Conservation (phyloP, 2,113 vertebrate species). For the Colossoma macropomum region DNA sequence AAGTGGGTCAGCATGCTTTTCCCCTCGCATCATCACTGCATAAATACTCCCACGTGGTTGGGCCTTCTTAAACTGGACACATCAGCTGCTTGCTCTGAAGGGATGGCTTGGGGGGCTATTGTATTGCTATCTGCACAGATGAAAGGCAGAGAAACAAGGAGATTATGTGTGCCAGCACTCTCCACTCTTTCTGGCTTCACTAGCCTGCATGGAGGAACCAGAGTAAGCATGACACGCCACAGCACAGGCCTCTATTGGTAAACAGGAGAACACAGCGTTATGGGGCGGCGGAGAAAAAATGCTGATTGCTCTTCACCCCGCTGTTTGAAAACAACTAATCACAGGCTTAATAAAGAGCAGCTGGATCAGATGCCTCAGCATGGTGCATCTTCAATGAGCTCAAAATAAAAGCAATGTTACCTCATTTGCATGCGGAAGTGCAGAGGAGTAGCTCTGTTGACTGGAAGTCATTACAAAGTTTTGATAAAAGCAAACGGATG, state of each 20-base stretch:
- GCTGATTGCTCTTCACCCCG: background rate
- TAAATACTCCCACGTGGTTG: background rate
- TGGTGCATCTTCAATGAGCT: background rate
- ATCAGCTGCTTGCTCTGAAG: constrained; percentile 1
- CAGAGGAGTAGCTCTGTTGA: too few relatives aligned
- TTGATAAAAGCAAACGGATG: background rate
- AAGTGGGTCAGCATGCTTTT: constrained; percentile 38
- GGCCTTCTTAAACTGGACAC: background rate
- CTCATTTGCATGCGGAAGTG: background rate
- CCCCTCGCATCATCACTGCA: background rate
- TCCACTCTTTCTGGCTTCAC: background rate
- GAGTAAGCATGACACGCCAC: background rate
- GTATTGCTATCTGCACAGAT: background rate
- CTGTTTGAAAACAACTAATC: background rate
- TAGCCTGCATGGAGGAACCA: background rate
- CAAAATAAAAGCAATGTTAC: background rate
- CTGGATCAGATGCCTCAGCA: background rate
- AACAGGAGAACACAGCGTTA: background rate
- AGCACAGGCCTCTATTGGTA: background rate
- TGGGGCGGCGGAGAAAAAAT: background rate
- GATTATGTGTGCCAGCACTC: constrained; percentile 13
- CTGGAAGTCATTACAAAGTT: background rate
- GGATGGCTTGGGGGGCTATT: constrained; percentile 10
- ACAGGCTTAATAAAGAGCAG: background rate
- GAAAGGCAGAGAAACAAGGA: background rate